These are phyloP conservation scores for Gambusia holbrooki DNA, from an alignment of 2,113 vertebrate genomes.

Conservation along the genomic window DNA sequence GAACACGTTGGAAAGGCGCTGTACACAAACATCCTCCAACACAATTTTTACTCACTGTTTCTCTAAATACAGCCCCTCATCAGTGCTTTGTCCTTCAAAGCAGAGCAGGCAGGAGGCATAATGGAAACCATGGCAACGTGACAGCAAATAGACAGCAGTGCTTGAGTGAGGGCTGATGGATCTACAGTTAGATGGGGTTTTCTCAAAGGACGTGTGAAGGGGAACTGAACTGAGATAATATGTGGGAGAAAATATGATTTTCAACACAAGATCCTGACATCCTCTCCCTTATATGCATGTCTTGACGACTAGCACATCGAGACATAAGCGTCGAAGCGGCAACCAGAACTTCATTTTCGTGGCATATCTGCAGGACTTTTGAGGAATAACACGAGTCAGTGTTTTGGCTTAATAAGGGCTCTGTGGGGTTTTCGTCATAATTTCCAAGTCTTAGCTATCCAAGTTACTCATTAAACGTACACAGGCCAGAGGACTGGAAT, in stretches of 20 bases:
- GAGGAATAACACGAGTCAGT: conserved; percentile 22
- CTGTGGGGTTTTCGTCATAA: conserved; percentile 39
- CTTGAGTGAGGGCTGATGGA: conserved; percentile 48
- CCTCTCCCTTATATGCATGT: conserved; percentile 5
- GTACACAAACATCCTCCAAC: background rate
- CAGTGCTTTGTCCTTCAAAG: conserved; percentile 76
- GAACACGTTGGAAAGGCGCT: background rate
- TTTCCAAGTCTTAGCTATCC: conserved; percentile 40
- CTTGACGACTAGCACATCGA: conserved; percentile 12
- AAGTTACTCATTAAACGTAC: conserved; percentile 43
- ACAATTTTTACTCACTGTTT: conserved; percentile 17
- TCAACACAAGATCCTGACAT: conserved; percentile 15
- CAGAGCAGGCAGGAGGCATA: conserved; percentile 66
- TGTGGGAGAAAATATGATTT: conserved; percentile 32
- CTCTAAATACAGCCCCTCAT: conserved; percentile 57
- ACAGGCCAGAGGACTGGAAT: conserved; percentile 26
- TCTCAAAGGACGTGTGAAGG: conserved; percentile 34
- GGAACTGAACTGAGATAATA: conserved; percentile 27
- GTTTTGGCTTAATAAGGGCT: conserved; percentile 41
- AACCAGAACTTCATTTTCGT: conserved; percentile 37
- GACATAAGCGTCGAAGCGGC: conserved; percentile 2
- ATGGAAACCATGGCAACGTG: conserved; percentile 77
- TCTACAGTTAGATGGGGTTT: conserved; percentile 25
- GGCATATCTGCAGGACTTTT: conserved; percentile 42
- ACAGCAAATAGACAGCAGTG: conserved; percentile 48